Evolutionary conservation across 2,113 vertebrate species (phyloP), one percentile per base, ranked within the genome.

Genomic region (Oxyura jamaicensis): DNA sequence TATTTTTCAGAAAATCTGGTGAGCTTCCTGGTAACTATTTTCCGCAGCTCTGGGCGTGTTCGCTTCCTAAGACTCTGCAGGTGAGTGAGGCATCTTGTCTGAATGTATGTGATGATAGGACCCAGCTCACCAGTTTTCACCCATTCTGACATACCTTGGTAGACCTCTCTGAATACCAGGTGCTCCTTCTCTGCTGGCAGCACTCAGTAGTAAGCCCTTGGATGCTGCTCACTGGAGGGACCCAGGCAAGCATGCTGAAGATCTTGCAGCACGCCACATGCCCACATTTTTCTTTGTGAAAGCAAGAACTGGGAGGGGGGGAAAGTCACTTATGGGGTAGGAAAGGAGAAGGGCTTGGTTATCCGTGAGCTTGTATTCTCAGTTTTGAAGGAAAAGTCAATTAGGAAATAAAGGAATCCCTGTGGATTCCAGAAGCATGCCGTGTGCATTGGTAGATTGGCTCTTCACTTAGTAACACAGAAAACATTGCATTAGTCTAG

Each of bases 381-480:
- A n/a, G 21, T n/a, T 92, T 77, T 80, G 71, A 25, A 15, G 23
- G 63, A 25, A 13, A 13, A 46, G 31, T 81, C 44, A 44, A 0
- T 21, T 81, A 56, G 69, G 25, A 80, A 69, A 81, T 31, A 63
- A 86, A 81, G 59, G 1, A 90, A 76, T 75, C 2, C 1, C 31
- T 75, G 22, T 36, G 42, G 35, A 41, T 60, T 91, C 14, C 25
- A 66, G 29, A 17, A 46, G 68, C 0, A 0, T 62, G 95, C 62
- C 10, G 77, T 62, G 35, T 42, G 15, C 22, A 48, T 65, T 35
- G 25, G 48, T 80, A 86, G 50, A 59, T 58, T 86, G 0, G 3
- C 55, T 91, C 76, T 93, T 52, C 83, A 50, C 53, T 65, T 66
- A 77, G 29, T 77, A 69, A 74, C 65, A 58, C 53, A 73, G 66